These are phyloP conservation scores for Bibio marci DNA, from an alignment of 2,888 invertebrate genomes.

Conservation along the genomic window DNA sequence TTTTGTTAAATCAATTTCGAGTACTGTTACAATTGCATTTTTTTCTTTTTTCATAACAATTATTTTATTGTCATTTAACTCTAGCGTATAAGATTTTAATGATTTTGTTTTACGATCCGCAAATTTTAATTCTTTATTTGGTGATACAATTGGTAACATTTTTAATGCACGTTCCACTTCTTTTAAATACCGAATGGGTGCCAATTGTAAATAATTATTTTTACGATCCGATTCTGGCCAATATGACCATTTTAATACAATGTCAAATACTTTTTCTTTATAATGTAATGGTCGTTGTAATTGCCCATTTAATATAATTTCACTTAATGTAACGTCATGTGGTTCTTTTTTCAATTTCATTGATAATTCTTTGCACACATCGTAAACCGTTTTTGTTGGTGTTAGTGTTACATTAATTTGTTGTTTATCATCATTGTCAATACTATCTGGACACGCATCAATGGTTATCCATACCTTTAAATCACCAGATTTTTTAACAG, in stretches of 20 bases:
- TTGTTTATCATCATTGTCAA: constrained; percentile 34
- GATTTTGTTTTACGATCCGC: constrained; percentile 57
- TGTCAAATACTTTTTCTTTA: constrained; percentile 37
- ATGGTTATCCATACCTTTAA: constrained; percentile 57
- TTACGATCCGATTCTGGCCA: constrained; percentile 78
- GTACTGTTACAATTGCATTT: constrained; percentile 35
- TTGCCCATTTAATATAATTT: constrained; percentile 58
- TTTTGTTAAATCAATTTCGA: constrained; percentile 33
- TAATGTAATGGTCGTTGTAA: constrained; percentile 63
- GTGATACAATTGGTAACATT: constrained; percentile 40
- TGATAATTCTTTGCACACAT: constrained; percentile 54
- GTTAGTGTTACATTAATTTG: constrained; percentile 36
- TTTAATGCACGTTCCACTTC: constrained; percentile 35
- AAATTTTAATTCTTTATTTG: constrained; percentile 63
- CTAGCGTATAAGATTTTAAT: constrained; percentile 61
- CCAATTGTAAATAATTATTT: constrained; percentile 60
- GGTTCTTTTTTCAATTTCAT: constrained; percentile 43
- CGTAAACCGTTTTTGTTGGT: constrained; percentile 58
- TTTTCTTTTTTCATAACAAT: constrained; percentile 68
- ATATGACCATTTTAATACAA: constrained; percentile 60
- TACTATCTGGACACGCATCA: constrained; percentile 37
- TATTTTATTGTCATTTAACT: constrained; percentile 64
- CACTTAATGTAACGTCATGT: constrained; percentile 59
- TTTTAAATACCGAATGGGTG: constrained; percentile 30
- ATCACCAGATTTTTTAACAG: constrained; percentile 56